Evolutionary conservation across 1,140 invertebrate species (phyloP).

Genomic region (Eufriesea mexicana): DNA sequence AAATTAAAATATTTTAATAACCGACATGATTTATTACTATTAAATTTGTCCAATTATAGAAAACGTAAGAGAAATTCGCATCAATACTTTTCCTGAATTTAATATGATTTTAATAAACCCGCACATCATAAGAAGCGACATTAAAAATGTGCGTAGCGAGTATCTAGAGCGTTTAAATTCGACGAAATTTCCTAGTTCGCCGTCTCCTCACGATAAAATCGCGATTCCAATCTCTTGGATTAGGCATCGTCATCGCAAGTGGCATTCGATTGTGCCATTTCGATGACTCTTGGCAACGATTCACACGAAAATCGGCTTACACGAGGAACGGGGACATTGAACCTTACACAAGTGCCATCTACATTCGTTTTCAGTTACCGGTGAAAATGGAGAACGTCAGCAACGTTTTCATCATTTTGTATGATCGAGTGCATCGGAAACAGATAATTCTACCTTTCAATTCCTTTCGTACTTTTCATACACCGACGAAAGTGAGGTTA

Average conservation of each 20-base stretch:
- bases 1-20: too few species aligned
- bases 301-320: slow-evolving; percentile 20
- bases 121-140: too few species aligned
- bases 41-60: too few species aligned
- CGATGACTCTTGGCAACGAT: slow-evolving; percentile 22
- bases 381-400: background rate
- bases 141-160: background rate
- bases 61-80: too few species aligned
- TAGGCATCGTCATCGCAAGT: slow-evolving; percentile 2
- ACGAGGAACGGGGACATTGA: background rate
- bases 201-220: background rate
- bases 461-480: background rate
- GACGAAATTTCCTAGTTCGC: background rate
- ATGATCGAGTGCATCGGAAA: background rate
- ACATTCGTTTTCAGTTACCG: background rate
- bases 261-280: slow-evolving; percentile 10
- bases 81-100: too few species aligned
- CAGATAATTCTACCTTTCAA: background rate
- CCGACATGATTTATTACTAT: too few species aligned
- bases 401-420: background rate
- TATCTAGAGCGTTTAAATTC: background rate
- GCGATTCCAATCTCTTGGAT: background rate
- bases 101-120: too few species aligned
- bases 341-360: background rate
- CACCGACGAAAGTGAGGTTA: background rate